Conservation (phyloP, 2,888 invertebrate genomes). For the Diplazon laetatorius region DNA sequence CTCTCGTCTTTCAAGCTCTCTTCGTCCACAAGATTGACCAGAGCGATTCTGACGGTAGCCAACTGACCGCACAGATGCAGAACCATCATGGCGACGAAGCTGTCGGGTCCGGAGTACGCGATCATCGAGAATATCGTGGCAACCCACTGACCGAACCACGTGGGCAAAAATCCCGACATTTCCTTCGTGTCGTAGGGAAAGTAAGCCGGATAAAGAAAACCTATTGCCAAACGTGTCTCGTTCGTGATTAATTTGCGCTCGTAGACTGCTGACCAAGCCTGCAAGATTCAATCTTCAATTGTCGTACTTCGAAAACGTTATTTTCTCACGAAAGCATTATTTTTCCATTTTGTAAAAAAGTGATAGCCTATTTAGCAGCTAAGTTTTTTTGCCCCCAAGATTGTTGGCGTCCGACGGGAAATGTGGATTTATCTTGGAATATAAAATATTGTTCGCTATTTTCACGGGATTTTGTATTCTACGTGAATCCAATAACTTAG, state of each 20-base stretch:
- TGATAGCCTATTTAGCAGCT: no score
- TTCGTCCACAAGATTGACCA: conserved; percentile 53
- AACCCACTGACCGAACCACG: conserved; percentile 70
- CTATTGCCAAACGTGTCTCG: conserved; percentile 53
- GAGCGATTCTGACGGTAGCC: conserved; percentile 43
- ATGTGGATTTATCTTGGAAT: no score
- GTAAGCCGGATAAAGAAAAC: conserved; percentile 63
- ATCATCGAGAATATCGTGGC: conserved; percentile 67
- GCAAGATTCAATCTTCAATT: not conserved
- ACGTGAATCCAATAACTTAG: no score
- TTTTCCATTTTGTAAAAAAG: not conserved
- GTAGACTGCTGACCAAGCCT: conserved; percentile 44
- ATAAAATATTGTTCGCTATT: no score
- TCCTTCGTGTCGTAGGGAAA: conserved; percentile 71
- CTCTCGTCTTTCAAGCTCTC: conserved; percentile 35
- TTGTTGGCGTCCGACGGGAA: no score
- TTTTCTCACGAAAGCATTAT: not conserved
- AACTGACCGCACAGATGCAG: conserved; percentile 75
- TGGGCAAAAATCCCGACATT: conserved; percentile 68
- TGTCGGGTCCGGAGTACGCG: conserved; percentile 71
- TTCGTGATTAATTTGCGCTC: conserved; percentile 44
- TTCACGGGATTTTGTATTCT: no score
- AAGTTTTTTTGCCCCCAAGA: no score
- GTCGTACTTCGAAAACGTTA: not conserved
- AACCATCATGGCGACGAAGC: conserved; percentile 70